Evolutionary conservation across 2,797 vertebrate genomes (phyloP), one percentile per base, ranked within the genome.

Genomic region (Onychomys leucogaster): DNA sequence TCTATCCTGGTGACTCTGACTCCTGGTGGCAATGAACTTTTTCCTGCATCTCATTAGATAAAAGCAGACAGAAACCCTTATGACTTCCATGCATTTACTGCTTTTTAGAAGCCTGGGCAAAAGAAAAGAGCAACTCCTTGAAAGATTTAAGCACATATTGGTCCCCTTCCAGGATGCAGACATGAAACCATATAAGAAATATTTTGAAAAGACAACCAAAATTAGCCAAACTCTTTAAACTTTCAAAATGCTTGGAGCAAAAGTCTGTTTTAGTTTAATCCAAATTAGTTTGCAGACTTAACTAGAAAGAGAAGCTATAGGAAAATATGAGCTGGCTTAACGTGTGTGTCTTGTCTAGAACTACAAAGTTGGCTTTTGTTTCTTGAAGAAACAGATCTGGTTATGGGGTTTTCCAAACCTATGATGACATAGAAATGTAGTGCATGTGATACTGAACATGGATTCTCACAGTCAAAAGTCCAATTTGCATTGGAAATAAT

Each of bases 221-320:
- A 98, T 98, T 98, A 98, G 96, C 97, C 96, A 98, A 97, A 97
- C 97, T 97, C 97, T 98, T 96, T 97, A 98, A 98, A 98, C 98
- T 98, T 97, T 97, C 97, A 98, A 98, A 97, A 96, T 96, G 96
- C 95, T 98, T 97, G 96, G 96, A 98, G 96, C 97, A 98, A 98
- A 98, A 98, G 97, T 97, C 97, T 97, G 97, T 98, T 98, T 98
- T 98, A 98, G 96, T 97, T 98, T 97, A 98, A 97, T 97, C 97
- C 98, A 98, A 97, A 98, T 97, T 97, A 98, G 97, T 98, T 98
- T 96, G 96, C 97, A 97, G 97, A 97, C 96, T 98, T 97, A 98
- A 98, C 97, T 97, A 98, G 97, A 98, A 96, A 97, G 96, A 97
- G 89, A 96, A 96, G 93, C 97, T 97, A 97, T 92, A 98, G 97